Evolutionary conservation across 2,888 invertebrate species (phyloP).

Genomic region (Teleiodes luculella): DNA sequence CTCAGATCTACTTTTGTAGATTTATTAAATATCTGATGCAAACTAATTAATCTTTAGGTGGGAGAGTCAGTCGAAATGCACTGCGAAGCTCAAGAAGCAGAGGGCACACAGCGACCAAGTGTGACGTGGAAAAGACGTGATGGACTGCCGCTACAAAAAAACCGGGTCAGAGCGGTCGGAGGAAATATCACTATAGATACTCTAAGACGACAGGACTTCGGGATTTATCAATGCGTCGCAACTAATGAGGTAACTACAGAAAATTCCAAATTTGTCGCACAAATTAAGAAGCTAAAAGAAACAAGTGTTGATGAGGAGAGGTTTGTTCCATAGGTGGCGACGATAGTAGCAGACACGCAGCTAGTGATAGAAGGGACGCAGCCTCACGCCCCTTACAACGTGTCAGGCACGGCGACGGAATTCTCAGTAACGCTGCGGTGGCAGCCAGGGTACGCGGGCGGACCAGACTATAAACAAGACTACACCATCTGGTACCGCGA

Average conservation of each 20-base stretch:
- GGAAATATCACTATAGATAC: conserved; percentile 96
- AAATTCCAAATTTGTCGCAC: too few species aligned
- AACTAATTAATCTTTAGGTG: conserved; percentile 51
- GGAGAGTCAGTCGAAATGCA: conserved; percentile 96
- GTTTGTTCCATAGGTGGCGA: conserved; percentile 83
- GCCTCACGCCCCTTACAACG: conserved; percentile 97
- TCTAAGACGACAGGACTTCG: conserved; percentile 92
- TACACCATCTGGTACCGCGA: conserved; percentile 97
- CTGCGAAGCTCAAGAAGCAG: conserved; percentile 94
- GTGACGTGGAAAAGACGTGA: conserved; percentile 95
- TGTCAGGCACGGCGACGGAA: conserved; percentile 92
- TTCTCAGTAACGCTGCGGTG: conserved; percentile 94
- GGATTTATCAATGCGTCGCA: conserved; percentile 96
- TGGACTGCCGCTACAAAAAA: conserved; percentile 89
- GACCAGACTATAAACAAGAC: conserved; percentile 95
- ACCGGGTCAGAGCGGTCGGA: conserved; percentile 86
- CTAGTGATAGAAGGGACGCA: conserved; percentile 95
- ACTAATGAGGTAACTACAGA: conserved; percentile 83
- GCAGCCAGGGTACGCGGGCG: conserved; percentile 97
- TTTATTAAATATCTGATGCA: background rate
- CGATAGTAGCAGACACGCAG: conserved; percentile 93
- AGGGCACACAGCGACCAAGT: conserved; percentile 93
- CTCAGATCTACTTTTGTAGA: background rate
- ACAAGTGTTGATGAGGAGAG: background rate
- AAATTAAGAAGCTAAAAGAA: too few species aligned